Conservation (phyloP, 2,888 invertebrate species). For the Exephanes ischioxanthus region DNA sequence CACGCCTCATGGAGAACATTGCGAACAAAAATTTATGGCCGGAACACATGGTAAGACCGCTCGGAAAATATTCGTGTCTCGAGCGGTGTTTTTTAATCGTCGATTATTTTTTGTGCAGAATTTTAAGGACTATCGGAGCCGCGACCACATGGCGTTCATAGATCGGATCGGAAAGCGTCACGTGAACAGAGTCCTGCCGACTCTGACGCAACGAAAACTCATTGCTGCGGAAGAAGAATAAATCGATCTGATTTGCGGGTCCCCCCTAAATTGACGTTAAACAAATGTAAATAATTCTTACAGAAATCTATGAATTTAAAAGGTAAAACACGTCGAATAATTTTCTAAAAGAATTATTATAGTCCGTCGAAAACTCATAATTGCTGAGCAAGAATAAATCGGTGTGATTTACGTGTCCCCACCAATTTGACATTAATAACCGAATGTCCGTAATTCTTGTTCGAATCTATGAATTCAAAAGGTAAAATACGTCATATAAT, state of each 20-base stretch:
- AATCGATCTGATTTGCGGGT: conserved; percentile 12
- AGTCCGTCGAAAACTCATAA: conserved; percentile 70
- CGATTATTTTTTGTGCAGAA: conserved; percentile 71
- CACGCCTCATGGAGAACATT: conserved; percentile 76
- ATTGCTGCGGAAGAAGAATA: conserved; percentile 60
- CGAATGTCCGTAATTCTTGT: conserved; percentile 36
- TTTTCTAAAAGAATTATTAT: neutral
- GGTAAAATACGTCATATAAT: neutral
- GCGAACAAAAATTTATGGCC: conserved; percentile 80
- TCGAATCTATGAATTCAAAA: neutral
- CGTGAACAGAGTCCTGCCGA: conserved; percentile 80
- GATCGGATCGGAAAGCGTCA: conserved; percentile 81
- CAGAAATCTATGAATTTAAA: neutral
- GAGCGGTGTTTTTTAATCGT: neutral
- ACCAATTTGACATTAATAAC: conserved; percentile 9
- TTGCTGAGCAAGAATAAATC: conserved; percentile 54
- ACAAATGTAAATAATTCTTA: conserved; percentile 38
- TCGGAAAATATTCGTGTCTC: neutral
- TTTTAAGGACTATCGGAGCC: conserved; percentile 79
- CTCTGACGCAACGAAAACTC: conserved; percentile 75
- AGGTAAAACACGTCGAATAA: neutral
- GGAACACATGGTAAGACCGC: conserved; percentile 78
- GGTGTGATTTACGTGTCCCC: too few species aligned
- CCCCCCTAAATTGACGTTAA: neutral
- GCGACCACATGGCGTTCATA: conserved; percentile 80